phyloP scores from a whole-genome alignment of 2,888 invertebrate species.

The Macrophya annulata region DNA sequence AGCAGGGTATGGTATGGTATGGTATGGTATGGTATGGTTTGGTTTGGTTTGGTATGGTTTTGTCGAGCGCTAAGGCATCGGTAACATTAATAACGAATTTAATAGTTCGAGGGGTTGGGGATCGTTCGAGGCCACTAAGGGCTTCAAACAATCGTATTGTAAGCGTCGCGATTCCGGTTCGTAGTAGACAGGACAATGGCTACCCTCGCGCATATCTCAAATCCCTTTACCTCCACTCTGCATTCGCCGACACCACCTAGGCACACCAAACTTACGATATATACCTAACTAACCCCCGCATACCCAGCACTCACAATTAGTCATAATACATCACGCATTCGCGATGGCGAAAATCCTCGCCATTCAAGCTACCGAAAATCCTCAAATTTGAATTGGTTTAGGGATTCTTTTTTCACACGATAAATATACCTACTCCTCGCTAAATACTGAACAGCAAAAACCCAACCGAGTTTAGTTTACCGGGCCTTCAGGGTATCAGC shows the following conservation, averaged over 20 bases:
- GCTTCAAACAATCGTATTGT: slow-evolving; percentile 76
- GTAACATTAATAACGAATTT: slow-evolving; percentile 74
- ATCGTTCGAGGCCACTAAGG: slow-evolving; percentile 69
- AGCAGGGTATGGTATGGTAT: slow-evolving; percentile 47
- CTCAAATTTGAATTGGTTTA: not conserved
- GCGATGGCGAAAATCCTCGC: not conserved
- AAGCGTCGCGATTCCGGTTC: slow-evolving; percentile 74
- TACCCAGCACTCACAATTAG: slow-evolving; percentile 27
- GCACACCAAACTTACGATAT: slow-evolving; percentile 13
- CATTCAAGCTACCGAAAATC: not conserved
- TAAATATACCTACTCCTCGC: not conserved
- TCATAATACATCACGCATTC: not conserved
- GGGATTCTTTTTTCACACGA: not conserved
- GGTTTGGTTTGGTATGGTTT: slow-evolving; percentile 29
- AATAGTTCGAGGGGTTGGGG: slow-evolving; percentile 69
- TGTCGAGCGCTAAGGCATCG: slow-evolving; percentile 59
- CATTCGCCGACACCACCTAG: not conserved
- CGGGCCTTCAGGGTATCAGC: not conserved
- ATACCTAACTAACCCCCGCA: slow-evolving; percentile 33
- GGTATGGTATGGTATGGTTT: slow-evolving; percentile 5
- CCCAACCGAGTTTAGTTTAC: slow-evolving; percentile 45
- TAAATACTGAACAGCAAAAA: slow-evolving; percentile 73
- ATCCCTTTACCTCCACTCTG: slow-evolving; percentile 60
- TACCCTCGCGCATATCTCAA: slow-evolving; percentile 72
- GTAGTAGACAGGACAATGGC: slow-evolving; percentile 71